Percentiles rank a stretch among this genome's conserved stretches.
Evolutionary conservation across 2,113 vertebrate genomes (phyloP).

Genomic region (Phrynocephalus versicolor): DNA sequence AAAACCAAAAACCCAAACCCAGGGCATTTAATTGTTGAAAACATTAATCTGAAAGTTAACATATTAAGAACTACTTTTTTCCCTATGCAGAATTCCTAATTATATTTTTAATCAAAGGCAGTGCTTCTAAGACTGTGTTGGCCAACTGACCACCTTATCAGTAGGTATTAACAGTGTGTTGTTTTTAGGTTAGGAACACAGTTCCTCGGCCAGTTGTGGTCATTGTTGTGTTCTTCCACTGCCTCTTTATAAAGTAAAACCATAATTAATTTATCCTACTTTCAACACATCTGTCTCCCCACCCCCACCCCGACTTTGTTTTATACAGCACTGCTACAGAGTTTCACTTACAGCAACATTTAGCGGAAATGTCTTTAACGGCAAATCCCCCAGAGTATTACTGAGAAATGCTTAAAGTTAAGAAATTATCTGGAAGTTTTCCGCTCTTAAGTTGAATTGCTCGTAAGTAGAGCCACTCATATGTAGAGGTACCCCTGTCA

Average conservation of each 20-base stretch:
- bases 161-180: conserved; percentile 18
- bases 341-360: not conserved
- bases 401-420: not conserved
- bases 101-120: conserved; percentile 30
- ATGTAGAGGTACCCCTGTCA: no score
- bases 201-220: not conserved
- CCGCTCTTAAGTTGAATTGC: no score
- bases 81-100: conserved; percentile 19
- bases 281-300: not conserved
- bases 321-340: not conserved
- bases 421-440: no score
- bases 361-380: not conserved
- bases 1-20: conserved; percentile 34
- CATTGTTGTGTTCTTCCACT: conserved; percentile 21
- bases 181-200: no score
- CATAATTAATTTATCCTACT: conserved; percentile 35
- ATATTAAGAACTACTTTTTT: conserved; percentile 32
- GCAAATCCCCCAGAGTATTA: not conserved
- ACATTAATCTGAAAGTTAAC: conserved; percentile 57
- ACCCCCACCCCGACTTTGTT: not conserved
- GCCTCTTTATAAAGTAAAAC: conserved; percentile 7
- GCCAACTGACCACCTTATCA: accelerated
- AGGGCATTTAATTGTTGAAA: conserved; percentile 47
- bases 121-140: conserved; percentile 6
- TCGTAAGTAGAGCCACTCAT: no score